Conservation (phyloP, 64 coral and sea anemone species). For the Montipora sp. region DNA sequence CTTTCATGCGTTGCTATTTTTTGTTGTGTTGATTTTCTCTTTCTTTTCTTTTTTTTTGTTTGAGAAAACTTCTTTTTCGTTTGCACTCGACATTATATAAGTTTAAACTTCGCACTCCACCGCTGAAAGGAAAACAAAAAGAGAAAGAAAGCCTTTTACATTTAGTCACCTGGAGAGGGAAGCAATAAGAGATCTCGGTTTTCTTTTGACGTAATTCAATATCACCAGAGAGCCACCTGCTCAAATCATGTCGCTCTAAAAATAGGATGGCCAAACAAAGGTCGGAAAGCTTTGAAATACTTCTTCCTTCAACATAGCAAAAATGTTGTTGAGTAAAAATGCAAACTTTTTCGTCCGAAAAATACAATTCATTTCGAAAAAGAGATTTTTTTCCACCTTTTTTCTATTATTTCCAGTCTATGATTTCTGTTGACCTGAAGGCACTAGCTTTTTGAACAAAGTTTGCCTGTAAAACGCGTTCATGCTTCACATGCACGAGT, state of each 20-base stretch:
- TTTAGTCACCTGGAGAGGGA: slow-evolving; percentile 21
- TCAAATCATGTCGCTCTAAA: slow-evolving; percentile 14
- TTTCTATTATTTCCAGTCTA: not conserved
- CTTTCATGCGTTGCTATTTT: too few species aligned
- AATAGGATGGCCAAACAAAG: slow-evolving; percentile 35
- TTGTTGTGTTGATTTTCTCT: too few species aligned
- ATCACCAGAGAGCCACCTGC: slow-evolving; percentile 32
- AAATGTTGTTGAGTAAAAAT: slow-evolving; percentile 17
- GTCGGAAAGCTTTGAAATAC: slow-evolving; percentile 1
- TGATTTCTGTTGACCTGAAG: slow-evolving; percentile 7
- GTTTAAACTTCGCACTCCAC: not conserved
- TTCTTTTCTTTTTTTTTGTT: not conserved
- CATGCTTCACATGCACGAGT: not conserved
- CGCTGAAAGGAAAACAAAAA: not conserved
- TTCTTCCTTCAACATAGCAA: slow-evolving; percentile 5
- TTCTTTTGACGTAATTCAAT: slow-evolving; percentile 11
- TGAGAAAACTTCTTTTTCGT: not conserved
- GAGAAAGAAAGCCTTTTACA: slow-evolving; percentile 26
- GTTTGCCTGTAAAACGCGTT: not conserved
- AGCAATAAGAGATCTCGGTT: slow-evolving; percentile 29
- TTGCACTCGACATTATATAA: not conserved
- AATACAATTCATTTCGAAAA: too few species aligned
- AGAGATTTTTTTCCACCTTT: too few species aligned
- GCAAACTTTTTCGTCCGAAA: not conserved
- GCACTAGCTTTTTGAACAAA: slow-evolving; percentile 24